These are phyloP conservation scores for Ichneumoninae sp. DNA, from an alignment of 2,888 invertebrate genomes.

Conservation along the genomic window DNA sequence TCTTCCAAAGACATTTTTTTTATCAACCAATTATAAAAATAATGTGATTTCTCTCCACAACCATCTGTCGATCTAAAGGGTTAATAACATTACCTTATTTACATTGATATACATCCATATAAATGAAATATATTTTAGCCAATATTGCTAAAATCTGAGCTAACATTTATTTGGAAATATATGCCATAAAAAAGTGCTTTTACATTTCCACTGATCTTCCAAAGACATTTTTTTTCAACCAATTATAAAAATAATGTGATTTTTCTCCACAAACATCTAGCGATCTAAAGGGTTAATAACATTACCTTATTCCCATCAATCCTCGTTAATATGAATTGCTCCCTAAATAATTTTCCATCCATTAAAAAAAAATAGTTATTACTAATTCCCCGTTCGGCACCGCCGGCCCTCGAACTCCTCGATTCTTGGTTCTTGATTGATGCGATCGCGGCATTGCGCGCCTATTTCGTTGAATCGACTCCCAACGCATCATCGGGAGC, in stretches of 20 bases:
- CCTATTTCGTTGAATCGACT: constrained; percentile 14
- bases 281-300: not conserved
- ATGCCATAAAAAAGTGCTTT: too few species aligned
- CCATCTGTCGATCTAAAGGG: not conserved
- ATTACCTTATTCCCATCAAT: not conserved
- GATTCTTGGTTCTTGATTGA: constrained; percentile 12
- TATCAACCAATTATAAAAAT: not conserved
- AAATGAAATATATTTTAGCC: too few species aligned
- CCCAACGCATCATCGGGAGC: constrained; percentile 1
- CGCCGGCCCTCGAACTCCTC: not conserved
- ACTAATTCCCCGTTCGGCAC: not conserved
- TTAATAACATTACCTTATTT: not conserved
- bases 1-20: not conserved
- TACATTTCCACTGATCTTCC: too few species aligned
- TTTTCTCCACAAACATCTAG: not conserved
- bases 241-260: not conserved
- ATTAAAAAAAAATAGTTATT: not conserved
- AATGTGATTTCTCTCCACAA: not conserved
- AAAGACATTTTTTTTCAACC: not conserved
- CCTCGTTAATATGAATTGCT: not conserved
- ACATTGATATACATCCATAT: too few species aligned
- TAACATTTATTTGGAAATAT: too few species aligned
- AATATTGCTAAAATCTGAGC: too few species aligned
- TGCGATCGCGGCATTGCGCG: constrained; percentile 26
- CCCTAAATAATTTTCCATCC: not conserved